phyloP scores from a whole-genome alignment of 2,113 vertebrate species.

The Buteo buteo region DNA sequence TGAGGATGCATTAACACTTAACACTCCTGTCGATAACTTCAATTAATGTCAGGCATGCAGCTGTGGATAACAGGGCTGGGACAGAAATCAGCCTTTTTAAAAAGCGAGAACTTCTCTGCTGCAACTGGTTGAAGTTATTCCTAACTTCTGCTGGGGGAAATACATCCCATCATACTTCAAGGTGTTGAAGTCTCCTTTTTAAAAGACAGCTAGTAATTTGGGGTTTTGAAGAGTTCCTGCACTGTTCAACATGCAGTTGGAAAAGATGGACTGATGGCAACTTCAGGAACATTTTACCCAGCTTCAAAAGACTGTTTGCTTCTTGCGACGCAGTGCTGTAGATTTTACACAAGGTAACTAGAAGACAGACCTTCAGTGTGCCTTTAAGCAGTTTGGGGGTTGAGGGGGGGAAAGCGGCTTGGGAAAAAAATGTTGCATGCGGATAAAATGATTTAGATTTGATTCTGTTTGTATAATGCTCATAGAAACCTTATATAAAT shows the following conservation, averaged over 20 bases:
- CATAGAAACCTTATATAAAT: background rate
- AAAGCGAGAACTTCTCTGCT: background rate
- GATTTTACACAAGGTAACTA: background rate
- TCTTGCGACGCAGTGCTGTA: too few species aligned
- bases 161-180: accelerated
- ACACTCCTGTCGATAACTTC: background rate
- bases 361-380: background rate
- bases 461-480: background rate
- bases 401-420: background rate
- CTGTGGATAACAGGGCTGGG: background rate
- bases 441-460: background rate
- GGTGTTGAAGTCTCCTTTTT: background rate
- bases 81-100: background rate
- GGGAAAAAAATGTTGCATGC: background rate
- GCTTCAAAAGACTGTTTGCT: background rate
- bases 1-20: background rate
- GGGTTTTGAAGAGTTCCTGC: background rate
- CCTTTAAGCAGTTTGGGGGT: background rate
- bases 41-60: background rate
- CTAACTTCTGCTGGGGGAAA: background rate
- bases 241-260: background rate
- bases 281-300: background rate
- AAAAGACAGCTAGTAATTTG: too few species aligned
- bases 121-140: background rate
- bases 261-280: background rate